A percentile compares a stretch with the other conserved stretches of the same genome.
phyloP scores from a whole-genome alignment of 2,888 invertebrate genomes.

The Rambutsinella grinnellia region DNA sequence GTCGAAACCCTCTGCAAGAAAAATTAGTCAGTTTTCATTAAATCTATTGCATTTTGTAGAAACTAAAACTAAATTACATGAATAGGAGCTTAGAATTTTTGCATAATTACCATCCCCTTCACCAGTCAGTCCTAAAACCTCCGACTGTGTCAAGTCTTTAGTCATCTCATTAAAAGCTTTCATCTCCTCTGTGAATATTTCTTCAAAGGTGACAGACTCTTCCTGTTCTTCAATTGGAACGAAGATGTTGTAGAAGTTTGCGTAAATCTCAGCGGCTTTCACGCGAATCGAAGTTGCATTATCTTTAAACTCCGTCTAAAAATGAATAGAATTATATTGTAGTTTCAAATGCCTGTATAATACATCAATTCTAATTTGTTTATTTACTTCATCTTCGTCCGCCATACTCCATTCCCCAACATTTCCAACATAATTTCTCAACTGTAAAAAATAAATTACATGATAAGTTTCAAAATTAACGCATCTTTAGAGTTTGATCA shows the following conservation, averaged over 20 bases:
- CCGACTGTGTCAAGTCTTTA: slow-evolving; percentile 74
- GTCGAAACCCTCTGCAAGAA: slow-evolving; percentile 27
- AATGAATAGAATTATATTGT: neutral
- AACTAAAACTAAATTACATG: neutral
- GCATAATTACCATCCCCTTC: slow-evolving; percentile 69
- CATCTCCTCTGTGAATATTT: slow-evolving; percentile 70
- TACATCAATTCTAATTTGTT: neutral
- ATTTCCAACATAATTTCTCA: slow-evolving; percentile 85
- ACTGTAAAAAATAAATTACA: slow-evolving; percentile 66
- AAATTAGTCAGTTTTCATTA: neutral
- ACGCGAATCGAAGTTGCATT: slow-evolving; percentile 80
- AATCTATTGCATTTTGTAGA: neutral
- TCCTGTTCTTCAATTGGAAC: slow-evolving; percentile 23
- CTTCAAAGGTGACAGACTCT: slow-evolving; percentile 45
- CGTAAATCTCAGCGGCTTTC: slow-evolving; percentile 77
- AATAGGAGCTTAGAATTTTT: neutral
- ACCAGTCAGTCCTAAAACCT: slow-evolving; percentile 75
- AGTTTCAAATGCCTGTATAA: neutral
- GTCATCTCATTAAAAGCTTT: slow-evolving; percentile 78
- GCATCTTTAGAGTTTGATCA: neutral
- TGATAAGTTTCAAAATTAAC: neutral
- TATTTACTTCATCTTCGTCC: slow-evolving; percentile 72
- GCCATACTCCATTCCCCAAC: slow-evolving; percentile 79
- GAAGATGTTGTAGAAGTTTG: slow-evolving; percentile 71
- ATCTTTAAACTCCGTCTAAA: slow-evolving; percentile 73